Percentiles rank a stretch among this genome's conserved stretches.
Evolutionary conservation across 2,888 invertebrate genomes (phyloP).

Genomic region (Pyrochroa serraticornis): DNA sequence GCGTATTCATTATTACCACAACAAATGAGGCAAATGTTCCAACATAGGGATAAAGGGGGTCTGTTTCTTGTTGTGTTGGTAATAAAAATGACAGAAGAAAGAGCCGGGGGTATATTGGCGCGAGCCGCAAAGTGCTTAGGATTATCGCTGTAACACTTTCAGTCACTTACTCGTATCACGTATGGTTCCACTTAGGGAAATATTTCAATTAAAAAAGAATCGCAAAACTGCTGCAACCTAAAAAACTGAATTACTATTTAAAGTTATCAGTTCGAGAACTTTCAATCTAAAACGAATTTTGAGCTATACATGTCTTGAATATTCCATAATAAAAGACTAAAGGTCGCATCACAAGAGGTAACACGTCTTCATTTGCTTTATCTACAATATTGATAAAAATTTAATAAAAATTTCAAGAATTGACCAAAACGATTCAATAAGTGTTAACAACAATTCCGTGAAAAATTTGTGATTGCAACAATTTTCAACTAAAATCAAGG

Average conservation of each 20-base stretch:
- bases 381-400: neutral
- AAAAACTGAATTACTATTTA: slow-evolving; percentile 22
- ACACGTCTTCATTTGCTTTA: neutral
- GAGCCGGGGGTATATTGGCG: slow-evolving; percentile 30
- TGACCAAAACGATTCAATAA: neutral
- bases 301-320: slow-evolving; percentile 32
- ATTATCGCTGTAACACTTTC: slow-evolving; percentile 23
- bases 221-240: neutral
- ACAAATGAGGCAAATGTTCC: slow-evolving; percentile 10
- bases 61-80: slow-evolving; percentile 29
- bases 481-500: neutral
- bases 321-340: slow-evolving; percentile 3
- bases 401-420: neutral
- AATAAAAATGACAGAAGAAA: slow-evolving; percentile 33
- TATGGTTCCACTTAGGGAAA: slow-evolving; percentile 11
- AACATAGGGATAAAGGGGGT: slow-evolving; percentile 23
- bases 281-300: slow-evolving; percentile 38
- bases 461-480: neutral
- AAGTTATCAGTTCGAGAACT: slow-evolving; percentile 22
- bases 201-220: slow-evolving; percentile 9
- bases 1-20: slow-evolving; percentile 12
- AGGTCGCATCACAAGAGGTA: neutral
- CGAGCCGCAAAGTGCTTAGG: slow-evolving; percentile 23
- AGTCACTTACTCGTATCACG: slow-evolving; percentile 17
- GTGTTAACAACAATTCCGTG: neutral